Evolutionary conservation across 1,140 invertebrate species (phyloP), one percentile per base, ranked within the genome.

Genomic region (Pseudomyrmex flavicornis): DNA sequence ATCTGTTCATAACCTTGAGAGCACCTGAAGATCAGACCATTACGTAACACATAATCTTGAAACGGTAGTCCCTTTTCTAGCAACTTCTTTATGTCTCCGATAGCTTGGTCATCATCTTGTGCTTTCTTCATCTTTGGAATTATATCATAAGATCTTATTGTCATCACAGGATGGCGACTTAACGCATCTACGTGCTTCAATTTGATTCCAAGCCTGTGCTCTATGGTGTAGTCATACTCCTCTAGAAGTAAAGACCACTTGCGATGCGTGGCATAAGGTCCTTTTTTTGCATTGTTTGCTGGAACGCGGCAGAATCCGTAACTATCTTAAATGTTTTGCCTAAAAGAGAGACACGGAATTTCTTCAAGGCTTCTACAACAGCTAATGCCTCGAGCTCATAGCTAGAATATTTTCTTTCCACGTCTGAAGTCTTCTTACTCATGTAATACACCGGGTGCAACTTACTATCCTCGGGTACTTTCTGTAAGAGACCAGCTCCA

Each of bases 141-240:
- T 22, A 61, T 3, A 22, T 35, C 5, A 62, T 8, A 20, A 0
- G 22, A 5, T 74, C 58, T 1, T 61, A 73, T 74, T 0, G 54
- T 5, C 20, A 26, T 61, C n/a, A 59, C 10, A 1, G 54, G 72
- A 48, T 61, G 46, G 0, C 89, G 65, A 48, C 89, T 89, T 2
- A 90, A 62, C 0, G 85, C 72, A 75, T 92, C 91, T 2, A 86
- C 89, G 54, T 91, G 88, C 13, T 56, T n/a, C 73, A 90, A 89
- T 44, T 44, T 73, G 10, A n/a, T 50, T 5, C 82, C 73, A 7
- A 75, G 2, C 10, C 86, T 20, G 74, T 91, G 84, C 70, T 91
- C 87, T 8, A 91, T 75, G 0, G 12, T 52, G 63, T 44, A 15
- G 85, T 85, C 17, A 48, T 54, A 69, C 46, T 82, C 72, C 75